Evolutionary conservation across 2,888 invertebrate genomes (phyloP), one percentile per base, ranked within the genome.

Genomic region (Neelides folsomi): DNA sequence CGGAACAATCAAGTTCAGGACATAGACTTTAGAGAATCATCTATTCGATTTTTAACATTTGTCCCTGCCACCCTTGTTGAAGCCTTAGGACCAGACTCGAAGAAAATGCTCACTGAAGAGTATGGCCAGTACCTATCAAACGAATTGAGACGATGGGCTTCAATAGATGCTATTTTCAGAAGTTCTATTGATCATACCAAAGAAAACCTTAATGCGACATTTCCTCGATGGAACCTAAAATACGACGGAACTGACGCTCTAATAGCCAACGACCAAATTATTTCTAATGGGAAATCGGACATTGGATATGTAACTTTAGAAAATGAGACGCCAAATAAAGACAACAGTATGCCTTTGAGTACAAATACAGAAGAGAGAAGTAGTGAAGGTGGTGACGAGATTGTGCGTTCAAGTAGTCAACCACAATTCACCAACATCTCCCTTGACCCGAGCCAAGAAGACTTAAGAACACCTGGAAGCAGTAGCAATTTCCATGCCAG

Each of bases 181-280:
- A 44, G 7, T 27, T 12, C 18, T 37, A 42, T 42, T 20, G 27
- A 13, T n/a, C 8, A 19, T 18, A 27, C 27, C 19, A 41, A n/a
- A 15, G 27, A 16, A 8, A 34, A 34, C 12, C 34, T n/a, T 13
- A 62, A 57, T 48, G 9, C 52, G 18, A 44, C 56, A 19, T 64
- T 54, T 47, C 62, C 62, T 1, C 38, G 39, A 39, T 64, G 64
- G 64, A 58, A 53, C 36, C 48, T 51, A 10, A 55, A 51, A 38
- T 64, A 64, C 40, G 64, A 64, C 49, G 64, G 64, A 12, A 58
- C 58, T 2, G 64, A 64, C 39, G 47, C 45, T 34, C 13, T 38
- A 7, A 3, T 27, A 7, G 4, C 27, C 27, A 27, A 27, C 27
- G 27, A 27, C 7, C 27, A 27, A 3, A 27, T 27, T 27, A 27